Conservation (phyloP, 2,888 invertebrate species). For the Ypsolopha scabrella region DNA sequence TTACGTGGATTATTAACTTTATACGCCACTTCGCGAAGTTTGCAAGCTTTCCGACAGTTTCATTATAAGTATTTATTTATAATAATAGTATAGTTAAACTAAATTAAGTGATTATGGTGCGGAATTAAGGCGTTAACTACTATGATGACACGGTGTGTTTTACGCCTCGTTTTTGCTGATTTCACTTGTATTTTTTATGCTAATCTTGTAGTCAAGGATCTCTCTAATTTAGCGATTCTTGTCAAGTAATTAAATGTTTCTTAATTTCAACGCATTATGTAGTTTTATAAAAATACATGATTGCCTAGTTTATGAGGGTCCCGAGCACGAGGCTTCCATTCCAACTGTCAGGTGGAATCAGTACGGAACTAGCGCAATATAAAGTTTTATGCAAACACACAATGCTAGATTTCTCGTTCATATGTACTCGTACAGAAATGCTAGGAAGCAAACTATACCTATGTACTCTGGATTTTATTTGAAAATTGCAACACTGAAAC, state of each 20-base stretch:
- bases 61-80: constrained; percentile 62
- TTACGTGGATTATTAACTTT: constrained; percentile 68
- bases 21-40: constrained; percentile 68
- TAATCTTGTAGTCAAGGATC: not conserved
- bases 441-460: not conserved
- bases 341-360: constrained; percentile 22
- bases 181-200: constrained; percentile 23
- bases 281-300: too few species aligned
- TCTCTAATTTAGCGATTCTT: too few species aligned
- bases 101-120: constrained; percentile 66
- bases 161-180: constrained; percentile 45
- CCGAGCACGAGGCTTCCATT: too few species aligned
- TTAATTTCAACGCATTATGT: too few species aligned
- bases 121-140: constrained; percentile 50
- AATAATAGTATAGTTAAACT: constrained; percentile 58
- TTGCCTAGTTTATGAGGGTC: too few species aligned
- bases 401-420: not conserved
- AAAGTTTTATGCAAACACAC: constrained; percentile 45
- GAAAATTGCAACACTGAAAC: not conserved
- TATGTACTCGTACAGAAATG: not conserved
- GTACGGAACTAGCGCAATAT: constrained; percentile 44
- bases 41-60: constrained; percentile 62
- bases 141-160: constrained; percentile 54
- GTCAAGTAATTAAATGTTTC: too few species aligned
- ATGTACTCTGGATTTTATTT: not conserved